These are phyloP conservation scores for Pseudomyrmex gracilis DNA, from an alignment of 1,140 invertebrate species.

Conservation along the genomic window DNA sequence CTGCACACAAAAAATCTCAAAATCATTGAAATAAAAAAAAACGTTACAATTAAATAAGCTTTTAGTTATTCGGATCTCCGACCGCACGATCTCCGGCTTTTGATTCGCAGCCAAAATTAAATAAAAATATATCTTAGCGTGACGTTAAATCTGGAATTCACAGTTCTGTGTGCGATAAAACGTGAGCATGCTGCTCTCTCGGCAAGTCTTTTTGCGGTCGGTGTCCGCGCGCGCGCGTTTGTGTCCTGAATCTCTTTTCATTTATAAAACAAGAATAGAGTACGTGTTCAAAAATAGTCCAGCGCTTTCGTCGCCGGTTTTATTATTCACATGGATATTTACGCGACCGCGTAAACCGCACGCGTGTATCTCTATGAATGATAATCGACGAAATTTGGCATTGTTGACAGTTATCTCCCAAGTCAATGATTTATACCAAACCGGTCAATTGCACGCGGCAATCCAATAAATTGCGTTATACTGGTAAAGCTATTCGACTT, in stretches of 20 bases:
- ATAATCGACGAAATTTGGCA: neutral
- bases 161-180: neutral
- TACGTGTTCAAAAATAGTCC: slow-evolving; percentile 31
- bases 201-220: neutral
- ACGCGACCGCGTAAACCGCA: neutral
- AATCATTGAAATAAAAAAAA: no score
- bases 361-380: slow-evolving; percentile 23
- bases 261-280: slow-evolving; percentile 47
- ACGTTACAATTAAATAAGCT: no score
- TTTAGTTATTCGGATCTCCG: neutral
- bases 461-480: slow-evolving; percentile 20
- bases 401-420: slow-evolving; percentile 33
- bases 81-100: slow-evolving; percentile 10
- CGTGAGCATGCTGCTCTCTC: neutral
- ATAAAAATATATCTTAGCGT: slow-evolving; percentile 1
- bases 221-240: no score
- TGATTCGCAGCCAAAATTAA: slow-evolving; percentile 5
- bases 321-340: slow-evolving; percentile 35
- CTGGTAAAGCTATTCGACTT: slow-evolving; percentile 21
- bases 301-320: slow-evolving; percentile 3
- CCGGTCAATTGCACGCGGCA: neutral
- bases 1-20: neutral
- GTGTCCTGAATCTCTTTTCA: slow-evolving; percentile 9
- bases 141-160: slow-evolving; percentile 8
- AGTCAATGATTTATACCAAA: neutral